A percentile compares a stretch with the other conserved stretches of the same genome.
Evolutionary conservation across 2,113 vertebrate genomes (phyloP).

Genomic region (Phasianus colchicus): DNA sequence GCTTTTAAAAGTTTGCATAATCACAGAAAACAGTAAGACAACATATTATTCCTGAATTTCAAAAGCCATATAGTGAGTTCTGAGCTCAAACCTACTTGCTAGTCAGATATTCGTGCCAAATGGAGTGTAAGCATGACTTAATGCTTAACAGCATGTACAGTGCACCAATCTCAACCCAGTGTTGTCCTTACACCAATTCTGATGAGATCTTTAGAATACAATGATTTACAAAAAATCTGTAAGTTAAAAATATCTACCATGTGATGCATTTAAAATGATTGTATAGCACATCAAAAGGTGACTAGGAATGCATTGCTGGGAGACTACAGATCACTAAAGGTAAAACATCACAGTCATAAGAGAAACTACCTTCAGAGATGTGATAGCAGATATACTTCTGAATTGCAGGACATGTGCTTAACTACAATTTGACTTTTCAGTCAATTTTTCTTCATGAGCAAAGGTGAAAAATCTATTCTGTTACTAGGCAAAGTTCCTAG

Average conservation of each 20-base stretch:
- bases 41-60: background rate
- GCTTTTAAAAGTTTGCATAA: background rate
- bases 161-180: background rate
- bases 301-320: background rate
- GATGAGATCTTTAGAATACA: background rate
- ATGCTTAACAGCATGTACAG: background rate
- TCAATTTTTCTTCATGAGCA: background rate
- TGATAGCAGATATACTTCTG: background rate
- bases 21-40: background rate
- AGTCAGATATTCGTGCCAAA: background rate
- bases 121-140: background rate
- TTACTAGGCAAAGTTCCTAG: background rate
- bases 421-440: background rate
- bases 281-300: background rate
- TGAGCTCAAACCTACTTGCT: background rate
- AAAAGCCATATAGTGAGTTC: background rate
- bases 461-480: background rate
- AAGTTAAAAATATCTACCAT: background rate
- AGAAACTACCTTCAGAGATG: background rate
- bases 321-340: background rate
- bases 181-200: background rate
- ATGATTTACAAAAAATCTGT: background rate
- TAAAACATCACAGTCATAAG: background rate
- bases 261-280: background rate
- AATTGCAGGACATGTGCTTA: background rate